Evolutionary conservation across 1,140 invertebrate species (phyloP), one percentile per base, ranked within the genome.

Genomic region (Maniola jurtina): DNA sequence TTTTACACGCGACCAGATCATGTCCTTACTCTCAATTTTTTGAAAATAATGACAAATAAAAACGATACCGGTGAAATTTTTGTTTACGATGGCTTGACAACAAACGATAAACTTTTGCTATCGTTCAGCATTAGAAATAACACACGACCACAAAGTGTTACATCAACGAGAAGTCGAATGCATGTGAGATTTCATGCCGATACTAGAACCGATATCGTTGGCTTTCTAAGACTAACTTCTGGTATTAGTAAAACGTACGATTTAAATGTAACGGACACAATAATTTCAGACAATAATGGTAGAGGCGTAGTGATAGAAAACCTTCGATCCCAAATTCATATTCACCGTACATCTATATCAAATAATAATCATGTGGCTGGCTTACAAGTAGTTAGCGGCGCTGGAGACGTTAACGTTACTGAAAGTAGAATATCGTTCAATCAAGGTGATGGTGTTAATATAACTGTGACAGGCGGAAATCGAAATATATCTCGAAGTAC

Each of bases 391-490:
- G 91, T 94, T 0, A 94, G 92, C 68, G 98, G 98, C 0, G 96
- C 95, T 0, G 96, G 97, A n/a, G 96, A 98, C 79, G 94, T 99
- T 0, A 98, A 99, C 77, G 93, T 99, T 3, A 98, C 98, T 6
- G 94, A 95, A 71, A 97, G 96, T 67, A 93, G 95, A 76, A 96
- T 99, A 45, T 95, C 94, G 0, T 96, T 97, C 72, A 99, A 99
- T 85, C 93, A 95, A 77, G 98, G 98, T 0, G 98, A 98, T 71
- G 96, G 96, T 3, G 92, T 97, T 5, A 98, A 98, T 76, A 95
- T 99, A 5, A 98, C 97, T 0, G 96, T 97, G 64, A 95, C 96
- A 1, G 98, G 98, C 0, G 98, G 98, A 4, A 95, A 95, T 67
- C 92, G 96, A 59, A 98, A 99, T 77, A 92, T 99, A 42, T 98